Evolutionary conservation across 2,888 invertebrate genomes (phyloP).

Genomic region (Chorisops tibialis): DNA sequence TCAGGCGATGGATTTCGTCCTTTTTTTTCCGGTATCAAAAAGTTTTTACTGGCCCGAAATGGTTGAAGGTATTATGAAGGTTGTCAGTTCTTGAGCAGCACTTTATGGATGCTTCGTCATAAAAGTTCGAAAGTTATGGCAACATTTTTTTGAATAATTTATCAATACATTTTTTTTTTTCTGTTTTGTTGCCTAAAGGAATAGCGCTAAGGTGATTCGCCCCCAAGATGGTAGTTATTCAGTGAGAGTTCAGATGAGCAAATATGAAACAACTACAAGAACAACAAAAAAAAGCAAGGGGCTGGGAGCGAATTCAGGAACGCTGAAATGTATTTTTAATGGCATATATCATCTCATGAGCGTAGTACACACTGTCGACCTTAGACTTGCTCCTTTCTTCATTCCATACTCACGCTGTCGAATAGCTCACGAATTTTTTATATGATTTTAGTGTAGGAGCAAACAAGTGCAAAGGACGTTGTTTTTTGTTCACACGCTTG

Average conservation of each 20-base stretch:
- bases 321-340: slow-evolving; percentile 20
- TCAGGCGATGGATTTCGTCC: too few relatives aligned
- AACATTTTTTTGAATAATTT: slow-evolving; percentile 16
- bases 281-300: too few relatives aligned
- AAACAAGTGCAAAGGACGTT: too few relatives aligned
- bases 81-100: background rate
- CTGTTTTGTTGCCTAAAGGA: too few relatives aligned
- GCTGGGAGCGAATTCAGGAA: background rate
- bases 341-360: slow-evolving; percentile 9
- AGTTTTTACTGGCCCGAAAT: too few relatives aligned
- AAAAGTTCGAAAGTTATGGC: slow-evolving; percentile 13
- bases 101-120: slow-evolving; percentile 5
- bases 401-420: background rate
- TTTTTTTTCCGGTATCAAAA: too few relatives aligned
- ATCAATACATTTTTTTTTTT: slow-evolving; percentile 20
- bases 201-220: background rate
- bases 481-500: too few relatives aligned
- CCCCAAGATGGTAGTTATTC: background rate
- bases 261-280: too few relatives aligned
- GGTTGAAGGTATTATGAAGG: too few relatives aligned
- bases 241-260: too few relatives aligned
- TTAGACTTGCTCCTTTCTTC: slow-evolving; percentile 2
- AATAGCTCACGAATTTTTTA: slow-evolving; percentile 15
- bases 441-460: background rate
- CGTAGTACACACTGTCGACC: slow-evolving; percentile 9